phyloP scores from a whole-genome alignment of 2,113 vertebrate species.

The Vireo altiloquus region DNA sequence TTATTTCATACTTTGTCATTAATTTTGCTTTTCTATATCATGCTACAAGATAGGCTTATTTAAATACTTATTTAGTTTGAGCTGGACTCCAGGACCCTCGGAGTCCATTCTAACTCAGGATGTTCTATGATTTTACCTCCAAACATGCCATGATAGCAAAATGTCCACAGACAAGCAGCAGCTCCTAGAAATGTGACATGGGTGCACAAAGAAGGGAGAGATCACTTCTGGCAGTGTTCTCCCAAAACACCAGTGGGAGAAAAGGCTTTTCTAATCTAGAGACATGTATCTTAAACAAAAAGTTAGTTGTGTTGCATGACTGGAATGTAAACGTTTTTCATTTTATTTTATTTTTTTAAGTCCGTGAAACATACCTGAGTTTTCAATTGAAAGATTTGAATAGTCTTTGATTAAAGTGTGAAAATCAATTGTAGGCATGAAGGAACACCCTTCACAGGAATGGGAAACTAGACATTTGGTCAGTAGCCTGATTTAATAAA shows the following conservation, averaged over 20 bases:
- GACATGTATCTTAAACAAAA: not conserved
- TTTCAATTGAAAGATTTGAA: conserved; percentile 22
- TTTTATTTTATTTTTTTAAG: not conserved
- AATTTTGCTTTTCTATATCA: not conserved
- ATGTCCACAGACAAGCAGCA: not conserved
- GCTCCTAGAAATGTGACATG: not conserved
- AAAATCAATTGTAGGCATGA: conserved; percentile 61
- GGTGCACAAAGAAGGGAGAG: not conserved
- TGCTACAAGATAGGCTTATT: not conserved
- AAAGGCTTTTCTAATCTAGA: not conserved
- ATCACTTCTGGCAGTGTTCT: not conserved
- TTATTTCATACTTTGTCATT: not conserved
- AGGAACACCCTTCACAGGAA: conserved; percentile 36
- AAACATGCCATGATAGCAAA: fast-evolving
- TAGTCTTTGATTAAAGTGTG: conserved; percentile 48
- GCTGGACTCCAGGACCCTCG: fast-evolving
- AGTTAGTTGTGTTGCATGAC: not conserved
- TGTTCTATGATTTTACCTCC: not conserved
- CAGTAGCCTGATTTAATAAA: conserved; percentile 48
- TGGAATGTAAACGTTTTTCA: not conserved
- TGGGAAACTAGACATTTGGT: conserved; percentile 2
- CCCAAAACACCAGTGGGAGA: not conserved
- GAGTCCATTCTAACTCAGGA: not conserved
- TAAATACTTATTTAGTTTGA: not conserved
- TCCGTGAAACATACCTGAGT: conserved; percentile 8